Evolutionary conservation across 2,113 vertebrate species (phyloP).

Genomic region (Lates calcarifer): DNA sequence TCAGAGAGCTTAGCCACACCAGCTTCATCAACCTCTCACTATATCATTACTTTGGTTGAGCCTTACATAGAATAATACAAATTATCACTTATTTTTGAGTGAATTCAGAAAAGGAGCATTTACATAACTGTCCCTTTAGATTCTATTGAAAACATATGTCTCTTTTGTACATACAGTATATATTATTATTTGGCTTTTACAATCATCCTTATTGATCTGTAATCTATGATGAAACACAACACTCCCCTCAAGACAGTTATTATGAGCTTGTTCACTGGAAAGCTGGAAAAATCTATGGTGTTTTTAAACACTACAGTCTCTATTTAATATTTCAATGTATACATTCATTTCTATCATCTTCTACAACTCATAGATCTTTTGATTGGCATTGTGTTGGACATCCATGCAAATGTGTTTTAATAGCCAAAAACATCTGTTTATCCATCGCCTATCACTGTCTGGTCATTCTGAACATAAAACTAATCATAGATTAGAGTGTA

Average conservation of each 20-base stretch:
- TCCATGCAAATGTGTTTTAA: conserved; percentile 45
- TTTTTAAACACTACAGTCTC: not conserved
- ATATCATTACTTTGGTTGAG: not conserved
- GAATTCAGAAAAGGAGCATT: too few relatives aligned
- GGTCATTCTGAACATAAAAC: conserved; percentile 44
- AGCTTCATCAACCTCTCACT: not conserved
- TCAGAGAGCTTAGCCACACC: conserved; percentile 10
- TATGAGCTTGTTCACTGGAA: not conserved
- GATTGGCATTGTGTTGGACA: not conserved
- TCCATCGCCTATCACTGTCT: conserved; percentile 8
- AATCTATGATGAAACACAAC: not conserved
- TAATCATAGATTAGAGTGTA: conserved; percentile 58
- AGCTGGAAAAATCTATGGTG: not conserved
- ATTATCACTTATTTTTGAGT: too few relatives aligned
- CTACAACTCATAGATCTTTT: too few relatives aligned
- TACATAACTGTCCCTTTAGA: too few relatives aligned
- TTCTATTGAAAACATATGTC: not conserved
- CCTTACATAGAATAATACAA: not conserved
- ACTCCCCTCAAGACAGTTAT: not conserved
- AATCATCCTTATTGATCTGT: not conserved
- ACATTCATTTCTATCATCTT: too few relatives aligned
- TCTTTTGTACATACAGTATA: not conserved
- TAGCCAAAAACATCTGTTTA: conserved; percentile 54
- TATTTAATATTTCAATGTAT: not conserved
- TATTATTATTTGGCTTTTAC: too few relatives aligned